Conservation (phyloP, 2,113 vertebrate genomes). For the Ciconia maguari region DNA sequence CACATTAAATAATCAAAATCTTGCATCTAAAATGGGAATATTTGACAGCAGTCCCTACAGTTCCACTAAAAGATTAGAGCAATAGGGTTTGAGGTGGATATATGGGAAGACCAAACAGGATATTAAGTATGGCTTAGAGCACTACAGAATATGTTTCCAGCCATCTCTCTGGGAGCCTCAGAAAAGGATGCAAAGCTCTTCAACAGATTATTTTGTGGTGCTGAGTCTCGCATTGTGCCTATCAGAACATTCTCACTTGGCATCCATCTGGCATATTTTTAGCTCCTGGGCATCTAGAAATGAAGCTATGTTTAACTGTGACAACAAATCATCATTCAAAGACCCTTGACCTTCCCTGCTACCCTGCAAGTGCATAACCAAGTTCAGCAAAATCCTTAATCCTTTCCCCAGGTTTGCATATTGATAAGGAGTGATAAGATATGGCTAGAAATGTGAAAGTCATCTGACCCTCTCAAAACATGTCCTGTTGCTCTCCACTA, state of each 20-base stretch:
- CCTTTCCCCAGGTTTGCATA: not conserved
- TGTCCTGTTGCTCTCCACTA: not conserved
- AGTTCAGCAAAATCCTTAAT: not conserved
- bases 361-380: not conserved
- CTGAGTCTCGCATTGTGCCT: not conserved
- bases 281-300: not conserved
- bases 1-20: not conserved
- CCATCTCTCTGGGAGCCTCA: not conserved
- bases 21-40: not conserved
- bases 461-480: not conserved
- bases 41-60: not conserved
- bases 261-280: not conserved
- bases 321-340: not conserved
- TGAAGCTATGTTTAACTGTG: not conserved
- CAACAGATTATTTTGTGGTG: not conserved
- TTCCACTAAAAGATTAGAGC: not conserved
- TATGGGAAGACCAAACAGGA: not conserved
- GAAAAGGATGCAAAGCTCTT: not conserved
- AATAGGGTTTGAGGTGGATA: not conserved
- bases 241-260: not conserved
- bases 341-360: not conserved
- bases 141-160: not conserved
- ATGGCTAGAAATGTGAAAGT: not conserved
- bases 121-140: not conserved
- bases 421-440: not conserved